Percentiles rank a stretch among this genome's conserved stretches.
These are phyloP conservation scores for Gambusia yucatana DNA, from an alignment of 2,797 vertebrate genomes.

Conservation along the genomic window DNA sequence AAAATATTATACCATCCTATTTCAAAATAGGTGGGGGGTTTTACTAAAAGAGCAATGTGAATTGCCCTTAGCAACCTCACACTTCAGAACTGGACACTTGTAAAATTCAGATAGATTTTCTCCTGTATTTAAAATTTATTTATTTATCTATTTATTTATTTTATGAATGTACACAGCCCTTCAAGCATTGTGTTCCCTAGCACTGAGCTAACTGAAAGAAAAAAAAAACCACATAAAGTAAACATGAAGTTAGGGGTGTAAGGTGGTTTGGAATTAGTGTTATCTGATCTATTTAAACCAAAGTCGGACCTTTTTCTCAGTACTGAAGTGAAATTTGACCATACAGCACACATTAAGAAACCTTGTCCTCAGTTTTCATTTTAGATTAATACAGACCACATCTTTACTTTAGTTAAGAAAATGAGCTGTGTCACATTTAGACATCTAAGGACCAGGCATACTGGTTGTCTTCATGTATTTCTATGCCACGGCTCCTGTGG, in stretches of 20 bases:
- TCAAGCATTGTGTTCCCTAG: neutral
- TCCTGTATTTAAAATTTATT: neutral
- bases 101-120: neutral
- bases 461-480: slow-evolving; percentile 80
- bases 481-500: slow-evolving; percentile 68
- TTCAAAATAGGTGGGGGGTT: neutral
- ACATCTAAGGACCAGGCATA: slow-evolving; percentile 75
- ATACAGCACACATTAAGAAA: slow-evolving; percentile 19
- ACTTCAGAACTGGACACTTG: neutral
- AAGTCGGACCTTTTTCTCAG: slow-evolving; percentile 43
- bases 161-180: neutral
- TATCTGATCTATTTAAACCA: slow-evolving; percentile 72
- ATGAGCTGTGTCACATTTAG: slow-evolving; percentile 84
- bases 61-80: neutral
- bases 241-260: too few relatives aligned
- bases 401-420: slow-evolving; percentile 34
- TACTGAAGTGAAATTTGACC: slow-evolving; percentile 17
- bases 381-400: neutral
- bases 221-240: too few relatives aligned
- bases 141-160: neutral
- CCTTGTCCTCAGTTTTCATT: slow-evolving; percentile 1
- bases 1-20: neutral
- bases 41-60: neutral
- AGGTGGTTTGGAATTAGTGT: too few relatives aligned
- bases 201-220: neutral